A percentile compares a stretch with the other conserved stretches of the same genome.
phyloP scores from a whole-genome alignment of 2,797 vertebrate genomes.

The Cetoscarus ocellatus region DNA sequence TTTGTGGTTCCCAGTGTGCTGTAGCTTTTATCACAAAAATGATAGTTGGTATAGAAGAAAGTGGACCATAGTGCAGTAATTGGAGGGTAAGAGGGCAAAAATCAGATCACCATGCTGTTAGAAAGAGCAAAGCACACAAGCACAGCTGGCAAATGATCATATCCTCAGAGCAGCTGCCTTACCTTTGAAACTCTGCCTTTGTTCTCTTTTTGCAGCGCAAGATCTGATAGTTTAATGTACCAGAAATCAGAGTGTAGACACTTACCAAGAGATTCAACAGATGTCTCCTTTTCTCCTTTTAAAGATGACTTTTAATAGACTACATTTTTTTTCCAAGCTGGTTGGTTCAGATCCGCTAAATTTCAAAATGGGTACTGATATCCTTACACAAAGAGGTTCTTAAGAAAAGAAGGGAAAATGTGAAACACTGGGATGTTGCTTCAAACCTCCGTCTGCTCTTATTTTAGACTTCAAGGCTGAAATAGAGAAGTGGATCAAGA shows the following conservation, averaged over 20 bases:
- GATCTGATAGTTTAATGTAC: conserved; percentile 21
- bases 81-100: conserved; percentile 16
- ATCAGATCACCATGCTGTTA: conserved; percentile 34
- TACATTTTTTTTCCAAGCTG: neutral
- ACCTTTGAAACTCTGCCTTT: conserved; percentile 48
- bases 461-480: conserved; percentile 24
- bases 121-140: conserved; percentile 5
- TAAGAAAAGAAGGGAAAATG: neutral
- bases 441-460: conserved; percentile 1
- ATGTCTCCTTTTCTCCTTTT: conserved; percentile 11
- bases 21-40: conserved; percentile 11
- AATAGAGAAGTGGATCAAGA: conserved; percentile 22
- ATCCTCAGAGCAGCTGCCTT: conserved; percentile 39
- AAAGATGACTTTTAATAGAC: neutral
- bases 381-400: neutral
- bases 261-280: conserved; percentile 43
- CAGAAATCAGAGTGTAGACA: conserved; percentile 16
- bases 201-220: conserved; percentile 17
- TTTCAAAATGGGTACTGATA: conserved; percentile 10
- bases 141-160: conserved; percentile 32
- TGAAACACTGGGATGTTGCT: neutral
- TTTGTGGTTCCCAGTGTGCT: conserved; percentile 1
- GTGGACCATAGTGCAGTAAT: conserved; percentile 4
- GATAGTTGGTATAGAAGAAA: conserved; percentile 3
- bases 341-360: conserved; percentile 1